Percentiles rank a stretch among this genome's conserved stretches.
Evolutionary conservation across 2,797 vertebrate genomes (phyloP).

Genomic region (Protosalanx chinensis): DNA sequence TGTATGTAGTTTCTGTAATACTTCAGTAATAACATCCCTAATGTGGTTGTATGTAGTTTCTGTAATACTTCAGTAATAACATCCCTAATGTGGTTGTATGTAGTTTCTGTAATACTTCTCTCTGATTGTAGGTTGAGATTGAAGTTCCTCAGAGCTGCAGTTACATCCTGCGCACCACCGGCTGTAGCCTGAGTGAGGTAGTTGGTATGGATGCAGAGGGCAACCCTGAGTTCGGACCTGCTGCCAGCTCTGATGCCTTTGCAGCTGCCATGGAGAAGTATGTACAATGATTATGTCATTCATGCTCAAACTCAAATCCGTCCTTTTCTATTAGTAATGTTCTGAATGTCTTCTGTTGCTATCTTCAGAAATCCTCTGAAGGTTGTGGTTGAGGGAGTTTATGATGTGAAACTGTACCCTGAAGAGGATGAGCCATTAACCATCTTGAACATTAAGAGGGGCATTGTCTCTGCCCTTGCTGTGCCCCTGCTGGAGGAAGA

Average conservation of each 20-base stretch:
- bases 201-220: conserved; percentile 68
- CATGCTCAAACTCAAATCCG: no score
- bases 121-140: conserved; percentile 79
- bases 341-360: neutral
- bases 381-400: conserved; percentile 70
- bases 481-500: conserved; percentile 78
- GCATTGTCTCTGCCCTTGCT: conserved; percentile 87
- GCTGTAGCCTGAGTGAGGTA: conserved; percentile 84
- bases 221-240: conserved; percentile 70
- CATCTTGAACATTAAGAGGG: conserved; percentile 93
- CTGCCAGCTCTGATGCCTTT: conserved; percentile 81
- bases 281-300: conserved; percentile 13
- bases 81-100: neutral
- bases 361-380: conserved; percentile 69
- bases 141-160: conserved; percentile 87
- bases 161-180: conserved; percentile 78
- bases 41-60: neutral
- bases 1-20: neutral
- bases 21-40: neutral
- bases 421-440: conserved; percentile 81
- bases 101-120: neutral
- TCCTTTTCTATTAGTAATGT: no score
- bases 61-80: neutral
- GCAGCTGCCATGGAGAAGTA: conserved; percentile 87
- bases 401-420: conserved; percentile 82